Evolutionary conservation across 2,797 vertebrate species (phyloP), one percentile per base, ranked within the genome.

Genomic region (Gallinago solitaria): DNA sequence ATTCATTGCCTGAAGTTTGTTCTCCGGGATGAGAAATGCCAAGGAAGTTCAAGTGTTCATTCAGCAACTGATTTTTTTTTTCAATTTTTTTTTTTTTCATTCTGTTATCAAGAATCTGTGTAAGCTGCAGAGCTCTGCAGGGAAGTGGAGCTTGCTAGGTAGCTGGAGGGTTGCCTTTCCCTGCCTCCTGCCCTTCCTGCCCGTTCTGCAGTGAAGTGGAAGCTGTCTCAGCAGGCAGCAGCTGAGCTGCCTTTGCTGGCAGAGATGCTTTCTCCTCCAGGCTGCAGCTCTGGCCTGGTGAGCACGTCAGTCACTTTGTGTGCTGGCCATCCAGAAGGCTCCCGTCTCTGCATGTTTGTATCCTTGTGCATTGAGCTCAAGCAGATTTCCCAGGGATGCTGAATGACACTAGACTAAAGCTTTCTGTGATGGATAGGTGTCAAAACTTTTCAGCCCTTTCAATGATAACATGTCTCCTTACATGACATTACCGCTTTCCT

Each of bases 261-360:
- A 90, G 85, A 83, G 78, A 48, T n/a, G 5, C 78, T 91, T 88
- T 61, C 37, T 92, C 78, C 87, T 93, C 48, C 41, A 39, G 93
- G 76, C 91, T 83, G 64, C 67, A 60, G 48, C 85, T 83, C 41
- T 88, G 90, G 83, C 90, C 83, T 28, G 2, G 76, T 93, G 63
- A 83, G 67, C 86, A 88, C 11, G 8, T 93, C 93, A 88, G 73
- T 95, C 85, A 59, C 69, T 90, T 60, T 60, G 48, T 50, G 13
- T 88, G 69, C 65, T 83, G 69, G 54, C 69, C 54, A 16, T 93
- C 84, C 91, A 91, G 95, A 90, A 91, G 90, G 91, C 43, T 94
- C 6, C 79, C 0, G 2, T 95, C 91, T 94, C 53, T 86, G 20
- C 3, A 0, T 71, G 79, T 97, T 94, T 88, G 60, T 61, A 21